Base-by-base conservation (phyloP, 2,113 vertebrate genomes). In the Gymnorhina tibicen region DNA sequence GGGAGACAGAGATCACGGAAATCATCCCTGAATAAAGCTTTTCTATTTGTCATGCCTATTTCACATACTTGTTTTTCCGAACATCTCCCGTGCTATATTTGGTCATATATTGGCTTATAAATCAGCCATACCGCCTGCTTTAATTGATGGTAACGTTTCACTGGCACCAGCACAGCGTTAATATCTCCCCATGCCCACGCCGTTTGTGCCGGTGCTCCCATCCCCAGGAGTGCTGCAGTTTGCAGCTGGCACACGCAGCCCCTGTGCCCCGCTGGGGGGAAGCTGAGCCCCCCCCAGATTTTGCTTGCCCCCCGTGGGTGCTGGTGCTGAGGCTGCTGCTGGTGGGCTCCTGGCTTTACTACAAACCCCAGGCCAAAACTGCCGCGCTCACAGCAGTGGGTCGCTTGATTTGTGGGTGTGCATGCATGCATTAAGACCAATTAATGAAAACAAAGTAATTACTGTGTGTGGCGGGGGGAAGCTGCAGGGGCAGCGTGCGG, bases 91-190 rank as follows among this genome's bases (percentile, higher is more conserved):
- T 89, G 87, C 86, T 95, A n/a, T 93, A 67, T 91, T 92, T 95
- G 87, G 89, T 89, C 96, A 75, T 85, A 52, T 94, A 95, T 89
- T 92, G 94, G 73, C 73, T 92, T 91, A 78, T 91, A 95, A 97
- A 96, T 97, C 96, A 95, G 89, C 76, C 80, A 19, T 74, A n/a
- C 42, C 63, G 84, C 76, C 64, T 75, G 73, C 58, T 95, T 37
- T 92, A 93, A 89, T 91, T 87, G 91, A 91, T 89, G 68, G 76
- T 81, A 88, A 70, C 95, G 76, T 95, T 85, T 64, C 93, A 52
- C 24, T 81, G 91, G 84, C 83, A 91, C 39, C 4, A 5, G 35
- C 13, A 5, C 89, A 78, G 83, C 83, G 17, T 75, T 89, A 87
- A 67, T 86, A 8, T 10, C n/a, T 85, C 50, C 66, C 89, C 60